phyloP scores from a whole-genome alignment of 2,797 vertebrate genomes.

The Pipistrellus nathusii region DNA sequence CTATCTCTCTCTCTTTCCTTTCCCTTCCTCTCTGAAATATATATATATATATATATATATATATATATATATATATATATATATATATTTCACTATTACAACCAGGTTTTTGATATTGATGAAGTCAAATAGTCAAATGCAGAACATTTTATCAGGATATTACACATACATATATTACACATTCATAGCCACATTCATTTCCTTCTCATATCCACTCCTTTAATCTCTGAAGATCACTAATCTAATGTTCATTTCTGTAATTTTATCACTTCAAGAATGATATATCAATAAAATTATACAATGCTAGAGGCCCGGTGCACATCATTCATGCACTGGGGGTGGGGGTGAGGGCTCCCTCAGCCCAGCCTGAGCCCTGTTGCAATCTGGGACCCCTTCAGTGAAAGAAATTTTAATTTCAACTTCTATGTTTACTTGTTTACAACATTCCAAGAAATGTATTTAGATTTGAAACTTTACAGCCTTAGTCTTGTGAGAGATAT shows the following conservation, averaged over 20 bases:
- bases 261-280: not conserved
- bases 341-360: too few relatives aligned
- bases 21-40: too few relatives aligned
- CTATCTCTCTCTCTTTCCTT: too few relatives aligned
- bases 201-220: not conserved
- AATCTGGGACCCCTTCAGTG: not conserved
- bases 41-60: too few relatives aligned
- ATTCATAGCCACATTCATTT: not conserved
- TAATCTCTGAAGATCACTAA: not conserved
- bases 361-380: too few relatives aligned
- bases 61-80: too few relatives aligned
- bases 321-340: too few relatives aligned
- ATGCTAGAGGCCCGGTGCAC: too few relatives aligned
- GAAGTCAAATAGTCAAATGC: not conserved
- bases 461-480: slow-evolving; percentile 50
- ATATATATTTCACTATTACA: not conserved
- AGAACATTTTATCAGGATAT: not conserved
- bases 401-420: slow-evolving; percentile 35
- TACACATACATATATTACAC: not conserved
- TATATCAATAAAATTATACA: not conserved
- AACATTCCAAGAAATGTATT: slow-evolving; percentile 40
- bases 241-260: not conserved
- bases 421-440: slow-evolving; percentile 30
- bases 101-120: not conserved
- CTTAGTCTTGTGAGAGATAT: slow-evolving; percentile 29